Evolutionary conservation across 2,797 vertebrate genomes (phyloP), one percentile per base, ranked within the genome.

Genomic region (Coreius guichenoti): DNA sequence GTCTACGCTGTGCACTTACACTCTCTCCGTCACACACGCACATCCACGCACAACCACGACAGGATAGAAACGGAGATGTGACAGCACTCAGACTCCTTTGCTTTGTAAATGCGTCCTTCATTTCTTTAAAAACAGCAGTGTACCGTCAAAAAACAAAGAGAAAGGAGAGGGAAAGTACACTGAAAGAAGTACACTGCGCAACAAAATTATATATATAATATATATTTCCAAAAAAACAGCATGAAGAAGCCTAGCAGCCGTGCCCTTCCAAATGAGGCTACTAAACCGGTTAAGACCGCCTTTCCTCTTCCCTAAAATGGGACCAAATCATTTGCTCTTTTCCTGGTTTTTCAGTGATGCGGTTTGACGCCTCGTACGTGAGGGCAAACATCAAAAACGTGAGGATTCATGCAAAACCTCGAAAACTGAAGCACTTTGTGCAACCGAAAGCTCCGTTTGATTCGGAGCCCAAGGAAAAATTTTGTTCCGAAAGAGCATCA

Each of bases 31-130:
- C 93, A 90, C 89, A 90, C 91, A 91, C 85, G 90, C 91, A 91
- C 89, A 88, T 36, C 45, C 68, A 17, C 45, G 43, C 77, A 51
- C 72, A 84, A 56, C 69, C 91, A 91, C 89, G 74, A 93, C 92
- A 93, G 90, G 91, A 91, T 88, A 91, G 90, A 92, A 90, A 91
- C 69, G 84, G 92, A 51, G 91, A 92, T 89, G 88, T 90, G 93
- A 92, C 91, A 89, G 91, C 84, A 82, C 86, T 76, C 77, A 92
- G 90, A 92, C 87, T 91, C 89, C 81, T 90, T 92, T 93, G 93
- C 92, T 93, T 91, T 90, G 89, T 92, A 91, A 93, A 94, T 91
- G 68, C 83, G 93, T 95, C 94, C 94, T 95, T 95, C 94, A 95
- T 95, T 93, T 94, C 89, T 91, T 65, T 88, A 85, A 89, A 87